Base-by-base conservation (phyloP, 2,888 invertebrate genomes). In the Dysmachus trigonus region DNA sequence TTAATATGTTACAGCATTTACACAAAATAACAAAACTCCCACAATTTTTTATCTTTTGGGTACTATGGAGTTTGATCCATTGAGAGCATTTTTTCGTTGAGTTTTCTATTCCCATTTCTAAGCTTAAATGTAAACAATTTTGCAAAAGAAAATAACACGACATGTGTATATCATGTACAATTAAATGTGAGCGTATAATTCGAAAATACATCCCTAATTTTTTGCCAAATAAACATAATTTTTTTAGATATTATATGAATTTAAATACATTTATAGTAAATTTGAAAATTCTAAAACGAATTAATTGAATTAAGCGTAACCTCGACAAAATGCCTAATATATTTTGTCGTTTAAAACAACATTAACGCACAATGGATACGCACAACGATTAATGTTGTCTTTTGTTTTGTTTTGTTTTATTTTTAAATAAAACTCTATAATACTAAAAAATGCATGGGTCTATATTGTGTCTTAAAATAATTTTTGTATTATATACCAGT, bases 301-400 rank as follows among this genome's bases (percentile, higher is more conserved):
- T 76, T 35, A 10, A 76, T 62, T 62, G 33, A 7, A 22, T 31
- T 73, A 73, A 73, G 73, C 73, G 18, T 33, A 18, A 73, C n/a
- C 13, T 8, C 27, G 62, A 22, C 62, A 62, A 62, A 62, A 53
- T 22, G 15, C 47, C 5, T 18, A 1, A 2, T 53, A 53, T 53
- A 8, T 53, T 53, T 53, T 53, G 53, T 22, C 53, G 53, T 53
- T 53, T 62, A 22, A 62, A 33, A 76, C 76, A 76, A 76, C 76
- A 38, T 76, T 76, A 38, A 76, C 76, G 76, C 76, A 76, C 76
- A 76, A 76, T 38, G 38, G 18, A 76, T 76, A 76, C 76, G 76
- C 76, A 76, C 76, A 76, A 76, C 22, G 62, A 22, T 62, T 22
- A 62, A 62, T 62, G 62, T 62, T 62, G 62, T 62, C 13, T 41